Base-by-base conservation (phyloP, 1,140 invertebrate species). In the Bilobella aurantiaca region DNA sequence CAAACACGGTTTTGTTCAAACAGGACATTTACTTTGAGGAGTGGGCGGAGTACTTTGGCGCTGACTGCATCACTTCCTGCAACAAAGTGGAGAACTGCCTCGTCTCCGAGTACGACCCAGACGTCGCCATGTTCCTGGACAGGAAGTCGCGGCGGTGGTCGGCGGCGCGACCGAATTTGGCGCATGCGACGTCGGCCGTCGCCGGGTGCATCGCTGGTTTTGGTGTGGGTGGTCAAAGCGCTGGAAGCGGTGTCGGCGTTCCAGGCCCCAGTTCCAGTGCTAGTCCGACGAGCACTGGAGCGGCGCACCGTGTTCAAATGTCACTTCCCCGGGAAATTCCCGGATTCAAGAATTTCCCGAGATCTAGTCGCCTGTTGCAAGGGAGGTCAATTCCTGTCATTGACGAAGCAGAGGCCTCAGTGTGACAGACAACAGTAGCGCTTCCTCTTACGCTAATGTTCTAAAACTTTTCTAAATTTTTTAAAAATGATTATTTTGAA, bases 61-160 rank as follows among this genome's bases (percentile, higher is more conserved):
- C 69, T 27, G 89, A 91, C 73, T 90, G 88, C 76, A 91, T 91
- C 75, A 91, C 89, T 58, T 91, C 89, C 29, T 91, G 89, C 77
- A 90, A 91, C 78, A 90, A 91, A 81, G 87, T 89, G 73, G 67
- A 65, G 60, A 65, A 64, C 32, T 66, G 53, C 27, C 37, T 71
- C 0, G 47, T 62, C 32, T 56, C 56, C n/a, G 63, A 61, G 42
- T 63, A 65, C 31, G 64, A 73, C 29, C 64, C 37, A 31, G 60
- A 71, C 23, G 62, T 57, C 49, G 30, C 85, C 64, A 81, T 87
- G 67, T 5, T 67, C 1, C 80, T 84, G 75, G 86, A 88, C 71
- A 79, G 84, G 8, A 84, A 83, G 68, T 83, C 82, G 21, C 77
- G 86, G 32, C 80, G 85, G 37, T 87, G 86, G 86, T 87, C 86